A percentile compares a stretch with the other conserved stretches of the same genome.
phyloP scores from a whole-genome alignment of 2,113 vertebrate genomes.

The Peromyscus californicus region DNA sequence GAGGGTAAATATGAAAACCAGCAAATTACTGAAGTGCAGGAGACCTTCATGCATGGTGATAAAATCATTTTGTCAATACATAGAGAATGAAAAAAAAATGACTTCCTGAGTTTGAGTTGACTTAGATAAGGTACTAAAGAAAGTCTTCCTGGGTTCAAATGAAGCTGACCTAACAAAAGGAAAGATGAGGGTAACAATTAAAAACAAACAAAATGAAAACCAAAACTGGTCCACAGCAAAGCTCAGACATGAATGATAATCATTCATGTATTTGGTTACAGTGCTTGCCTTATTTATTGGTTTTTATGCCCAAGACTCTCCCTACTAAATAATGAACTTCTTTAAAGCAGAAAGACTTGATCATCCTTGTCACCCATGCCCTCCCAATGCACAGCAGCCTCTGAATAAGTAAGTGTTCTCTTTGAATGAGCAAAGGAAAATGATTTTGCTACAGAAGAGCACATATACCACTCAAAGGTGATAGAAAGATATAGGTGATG shows the following conservation, averaged over 20 bases:
- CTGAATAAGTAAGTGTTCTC: slow-evolving; percentile 19
- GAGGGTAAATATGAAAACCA: background rate
- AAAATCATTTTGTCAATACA: background rate
- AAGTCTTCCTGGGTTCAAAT: slow-evolving; percentile 16
- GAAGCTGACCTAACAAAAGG: background rate
- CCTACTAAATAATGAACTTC: slow-evolving; percentile 14
- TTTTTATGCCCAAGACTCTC: background rate
- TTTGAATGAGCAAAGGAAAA: background rate
- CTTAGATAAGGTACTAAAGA: background rate
- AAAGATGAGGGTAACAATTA: background rate
- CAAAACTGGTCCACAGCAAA: background rate
- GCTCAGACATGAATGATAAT: background rate
- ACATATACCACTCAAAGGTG: background rate
- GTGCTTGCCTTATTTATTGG: background rate
- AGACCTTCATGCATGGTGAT: background rate
- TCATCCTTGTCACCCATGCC: slow-evolving; percentile 10
- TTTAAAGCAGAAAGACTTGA: slow-evolving; percentile 41
- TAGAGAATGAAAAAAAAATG: background rate
- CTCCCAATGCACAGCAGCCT: background rate
- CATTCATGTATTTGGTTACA: slow-evolving; percentile 11
- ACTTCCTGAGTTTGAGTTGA: background rate
- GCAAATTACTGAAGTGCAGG: background rate
- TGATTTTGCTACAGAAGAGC: slow-evolving; percentile 35
- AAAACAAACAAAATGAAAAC: background rate
- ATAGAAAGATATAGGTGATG: background rate